Base-by-base conservation (phyloP, 2,888 invertebrate species). In the Ornithoptera alexandrae region DNA sequence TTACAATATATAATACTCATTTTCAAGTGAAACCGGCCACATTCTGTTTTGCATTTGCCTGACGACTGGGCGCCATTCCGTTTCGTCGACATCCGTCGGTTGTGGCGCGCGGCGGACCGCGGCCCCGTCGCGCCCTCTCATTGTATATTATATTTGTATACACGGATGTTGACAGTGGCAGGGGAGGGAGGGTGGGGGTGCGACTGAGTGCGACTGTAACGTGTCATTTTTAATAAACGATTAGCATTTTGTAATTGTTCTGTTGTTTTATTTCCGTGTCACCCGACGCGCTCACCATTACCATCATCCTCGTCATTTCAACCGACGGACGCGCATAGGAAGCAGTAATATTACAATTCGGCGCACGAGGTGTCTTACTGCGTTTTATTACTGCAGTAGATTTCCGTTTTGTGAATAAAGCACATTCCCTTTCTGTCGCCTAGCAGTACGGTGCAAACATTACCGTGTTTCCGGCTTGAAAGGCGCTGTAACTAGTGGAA, bases 181-280 rank as follows among this genome's bases (percentile, higher is more conserved):
- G 30, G 3, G 30, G 5, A 5, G 0, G 30, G 30, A 5, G 30
- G 5, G 30, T 30, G 30, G 3, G 30, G 30, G 3, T 30, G 30
- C 1, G 70, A 74, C 69, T 71, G 65, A 74, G 75, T 63, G 73
- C 73, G 74, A 79, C 79, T 80, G 79, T 79, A 75, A 77, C 72
- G 74, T 81, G 81, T 84, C 84, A 82, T 81, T 83, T 82, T 83
- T 77, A 84, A 79, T 82, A 83, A 83, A 84, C 74, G 79, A 81
- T 83, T 84, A 84, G 84, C 76, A 81, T 80, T 83, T 83, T 84
- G 79, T 83, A 83, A 79, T 81, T 79, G 76, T 73, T 72, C 20
- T 74, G 59, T 70, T 68, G 74, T 78, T 77, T 78, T 70, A 76
- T 76, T 78, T 62, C 10, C 50, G 63, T 22, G 5, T 50, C 3